Evolutionary conservation across 2,113 vertebrate species (phyloP).

Genomic region (Nesogale talazaci): DNA sequence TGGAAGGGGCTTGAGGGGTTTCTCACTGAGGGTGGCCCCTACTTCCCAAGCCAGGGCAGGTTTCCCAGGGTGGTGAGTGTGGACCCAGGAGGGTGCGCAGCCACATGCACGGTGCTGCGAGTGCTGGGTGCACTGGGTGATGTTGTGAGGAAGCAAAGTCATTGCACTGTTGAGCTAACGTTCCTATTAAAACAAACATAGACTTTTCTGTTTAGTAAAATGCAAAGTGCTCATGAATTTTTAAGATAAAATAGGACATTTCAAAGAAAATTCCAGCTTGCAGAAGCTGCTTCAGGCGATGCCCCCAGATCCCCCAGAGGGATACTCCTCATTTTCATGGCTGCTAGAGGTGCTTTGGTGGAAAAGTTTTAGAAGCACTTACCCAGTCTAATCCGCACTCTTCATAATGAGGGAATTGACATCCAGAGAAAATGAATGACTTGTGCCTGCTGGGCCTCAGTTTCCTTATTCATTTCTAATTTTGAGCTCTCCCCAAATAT

Average conservation of each 20-base stretch:
- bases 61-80: not conserved
- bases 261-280: constrained; percentile 59
- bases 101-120: not conserved
- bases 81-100: not conserved
- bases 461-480: constrained; percentile 19
- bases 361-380: constrained; percentile 57
- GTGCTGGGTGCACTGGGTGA: not conserved
- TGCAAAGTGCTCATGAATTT: constrained; percentile 55
- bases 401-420: constrained; percentile 31
- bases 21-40: too few relatives aligned
- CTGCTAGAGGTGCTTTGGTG: not conserved
- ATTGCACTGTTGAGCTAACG: constrained; percentile 36
- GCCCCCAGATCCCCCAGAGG: not conserved
- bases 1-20: not conserved
- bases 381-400: not conserved
- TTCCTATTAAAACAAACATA: constrained; percentile 68
- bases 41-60: not conserved
- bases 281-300: constrained; percentile 26
- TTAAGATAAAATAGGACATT: constrained; percentile 63
- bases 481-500: not conserved
- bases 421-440: constrained; percentile 50
- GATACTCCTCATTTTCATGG: constrained; percentile 18
- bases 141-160: constrained; percentile 48
- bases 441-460: constrained; percentile 56
- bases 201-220: constrained; percentile 70